Evolutionary conservation across 2,888 invertebrate species (phyloP).

Genomic region (Bursaphelenchus okinawaensis): DNA sequence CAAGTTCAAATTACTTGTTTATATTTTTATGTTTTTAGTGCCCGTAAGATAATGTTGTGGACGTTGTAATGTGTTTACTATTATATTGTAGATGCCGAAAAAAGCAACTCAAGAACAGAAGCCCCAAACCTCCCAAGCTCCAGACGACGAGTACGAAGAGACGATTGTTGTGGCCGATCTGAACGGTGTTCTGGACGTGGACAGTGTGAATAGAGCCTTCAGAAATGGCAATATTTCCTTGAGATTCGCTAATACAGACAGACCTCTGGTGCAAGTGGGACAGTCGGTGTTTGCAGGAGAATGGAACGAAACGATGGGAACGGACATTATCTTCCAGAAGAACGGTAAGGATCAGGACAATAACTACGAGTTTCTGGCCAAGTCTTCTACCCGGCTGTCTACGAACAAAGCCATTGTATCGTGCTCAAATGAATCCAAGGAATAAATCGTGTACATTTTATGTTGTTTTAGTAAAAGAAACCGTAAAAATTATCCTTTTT

Average conservation of each 20-base stretch:
- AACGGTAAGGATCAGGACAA: not conserved
- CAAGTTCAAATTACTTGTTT: too few relatives aligned
- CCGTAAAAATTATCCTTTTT: too few relatives aligned
- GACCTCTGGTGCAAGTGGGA: conserved; percentile 42
- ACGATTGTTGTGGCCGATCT: conserved; percentile 36
- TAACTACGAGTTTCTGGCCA: conserved; percentile 6
- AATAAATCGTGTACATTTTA: too few relatives aligned
- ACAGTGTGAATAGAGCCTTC: conserved; percentile 34
- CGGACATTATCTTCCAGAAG: conserved; percentile 36
- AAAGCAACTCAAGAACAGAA: not conserved
- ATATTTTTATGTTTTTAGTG: too few relatives aligned
- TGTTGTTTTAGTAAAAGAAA: too few relatives aligned
- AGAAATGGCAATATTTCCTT: conserved; percentile 25
- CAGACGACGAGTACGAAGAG: conserved; percentile 44
- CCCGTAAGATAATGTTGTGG: too few relatives aligned
- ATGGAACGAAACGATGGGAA: conserved; percentile 40
- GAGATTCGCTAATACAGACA: conserved; percentile 26
- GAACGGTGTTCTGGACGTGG: conserved; percentile 47
- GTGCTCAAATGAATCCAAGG: not conserved
- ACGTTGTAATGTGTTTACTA: too few relatives aligned
- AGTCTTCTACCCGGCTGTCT: conserved; percentile 8
- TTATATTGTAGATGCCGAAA: not conserved
- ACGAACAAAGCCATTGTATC: conserved; percentile 10
- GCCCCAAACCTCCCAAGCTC: not conserved
- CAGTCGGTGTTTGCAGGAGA: conserved; percentile 41